Evolutionary conservation across 2,113 vertebrate species (phyloP).

Genomic region (Bubo bubo): DNA sequence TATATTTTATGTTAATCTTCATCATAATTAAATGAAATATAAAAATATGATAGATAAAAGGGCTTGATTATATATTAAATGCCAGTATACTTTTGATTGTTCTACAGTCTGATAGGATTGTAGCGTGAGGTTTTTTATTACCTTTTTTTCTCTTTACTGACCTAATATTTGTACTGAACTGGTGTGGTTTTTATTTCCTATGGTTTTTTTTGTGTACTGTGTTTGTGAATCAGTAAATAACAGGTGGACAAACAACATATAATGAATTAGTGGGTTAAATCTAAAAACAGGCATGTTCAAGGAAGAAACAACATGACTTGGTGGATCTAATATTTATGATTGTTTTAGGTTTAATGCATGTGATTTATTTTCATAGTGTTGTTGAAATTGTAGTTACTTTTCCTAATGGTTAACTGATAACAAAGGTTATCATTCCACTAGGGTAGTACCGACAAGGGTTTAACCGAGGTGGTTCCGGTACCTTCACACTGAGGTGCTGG

Average conservation of each 20-base stretch:
- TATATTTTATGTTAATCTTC: neutral
- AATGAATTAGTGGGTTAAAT: neutral
- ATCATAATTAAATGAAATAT: neutral
- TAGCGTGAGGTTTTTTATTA: neutral
- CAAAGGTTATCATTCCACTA: neutral
- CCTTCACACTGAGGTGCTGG: neutral
- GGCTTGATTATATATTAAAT: rapidly evolving
- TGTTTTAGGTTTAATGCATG: neutral
- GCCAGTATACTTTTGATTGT: neutral
- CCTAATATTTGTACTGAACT: neutral
- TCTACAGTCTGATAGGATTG: neutral
- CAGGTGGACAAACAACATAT: neutral
- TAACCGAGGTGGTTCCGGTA: too few relatives aligned
- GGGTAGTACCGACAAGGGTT: rapidly evolving
- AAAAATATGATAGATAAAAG: neutral
- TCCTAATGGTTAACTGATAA: too few relatives aligned
- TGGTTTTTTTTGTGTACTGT: neutral
- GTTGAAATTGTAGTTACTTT: neutral
- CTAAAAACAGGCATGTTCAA: neutral
- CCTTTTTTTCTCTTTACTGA: neutral
- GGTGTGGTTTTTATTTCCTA: neutral
- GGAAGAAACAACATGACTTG: neutral
- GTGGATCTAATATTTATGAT: neutral
- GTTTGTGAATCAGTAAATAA: neutral
- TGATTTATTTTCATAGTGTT: neutral